Evolutionary conservation across 2,797 vertebrate genomes (phyloP), one percentile per base, ranked within the genome.

Genomic region (Rhinogobio ventralis): DNA sequence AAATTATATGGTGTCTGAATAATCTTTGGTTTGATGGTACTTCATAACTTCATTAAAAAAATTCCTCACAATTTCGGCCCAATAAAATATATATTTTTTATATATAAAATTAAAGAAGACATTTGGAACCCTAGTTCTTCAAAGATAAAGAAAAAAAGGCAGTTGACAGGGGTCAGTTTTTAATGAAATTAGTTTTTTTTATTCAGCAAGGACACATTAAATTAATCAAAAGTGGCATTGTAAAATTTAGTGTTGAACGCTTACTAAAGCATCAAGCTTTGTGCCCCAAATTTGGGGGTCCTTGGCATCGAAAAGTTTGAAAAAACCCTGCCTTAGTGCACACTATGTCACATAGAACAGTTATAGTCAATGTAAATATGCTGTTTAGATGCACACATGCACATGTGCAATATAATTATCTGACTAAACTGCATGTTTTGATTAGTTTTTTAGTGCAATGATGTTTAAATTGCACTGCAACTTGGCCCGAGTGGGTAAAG

Each of bases 401-500:
- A 55, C n/a, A 30, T 64, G 14, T 30, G 60, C 60, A 62, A 28
- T 28, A 62, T 62, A 62, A 25, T n/a, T 60, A n/a, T 60, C 8
- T 62, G 69, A 60, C 39, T 46, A 30, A 73, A 66, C 71, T 64
- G 57, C 57, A 66, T n/a, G 69, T 36, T 36, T 36, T 73, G 69
- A 71, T 81, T 81, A 4, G 36, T 64, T 66, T 74, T 82, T 51
- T 74, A n/a, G 57, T 66, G 42, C 57, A 66, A 7, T 74, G 71
- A 42, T 78, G 53, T 81, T 36, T 79, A 71, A 62, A 69, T 69
- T 57, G 9, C 53, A 9, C 39, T 42, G 39, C 39, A 42, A 25
- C 66, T 62, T 72, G 68, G 20, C 67, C 11, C 13, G 57, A 19
- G n/a, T 71, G 77, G 71, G 36, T 53, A 55, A 83, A 85, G 88